Base-by-base conservation (phyloP, 2,797 vertebrate species). In the Babyrousa celebensis region DNA sequence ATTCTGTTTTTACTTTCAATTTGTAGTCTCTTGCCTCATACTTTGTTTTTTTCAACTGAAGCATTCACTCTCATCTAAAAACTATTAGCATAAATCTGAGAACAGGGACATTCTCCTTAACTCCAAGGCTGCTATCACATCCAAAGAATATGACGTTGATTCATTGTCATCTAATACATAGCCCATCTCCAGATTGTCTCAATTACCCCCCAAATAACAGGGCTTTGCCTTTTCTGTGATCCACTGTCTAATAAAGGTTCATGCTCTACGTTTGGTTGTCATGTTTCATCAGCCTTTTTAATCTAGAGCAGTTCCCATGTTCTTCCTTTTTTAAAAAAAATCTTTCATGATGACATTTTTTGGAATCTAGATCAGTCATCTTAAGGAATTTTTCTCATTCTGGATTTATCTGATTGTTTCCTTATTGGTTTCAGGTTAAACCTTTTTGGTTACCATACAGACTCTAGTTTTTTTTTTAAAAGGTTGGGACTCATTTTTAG, bases 381-480 rank as follows among this genome's bases (percentile, higher is more conserved):
- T 43, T 60, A 43, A 12, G 21, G 68, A 60, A 29, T 91, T 9
- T 52, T 80, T 21, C 12, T 96, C 52, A 91, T 60, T 97, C 36
- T 88, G 62, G 16, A 86, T 94, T 96, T 95, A 68, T 78, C 71
- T 18, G 14, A 48, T 62, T 85, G 25, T 94, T 95, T 70, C 40
- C 40, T 80, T 65, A 62, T 32, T 93, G 56, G 52, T 80, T 77
- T 95, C 52, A 92, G n/a, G 25, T 62, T 92, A 68, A 96, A 71
- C 65, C 1, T 92, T 93, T 92, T 72, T 74, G 67, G 67, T 67
- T 75, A 75, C 27, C 25, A 29, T 62, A 12, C 32, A 78, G 48
- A 91, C 4, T 10, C 43, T 95, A 75, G n/a, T 70, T 93, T 63
- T 60, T 60, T 36, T 48, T 48, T 48, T 48, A 67, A 70, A 40